Evolutionary conservation across 2,888 invertebrate species (phyloP).

Genomic region (Lycocerus yunnanus): DNA sequence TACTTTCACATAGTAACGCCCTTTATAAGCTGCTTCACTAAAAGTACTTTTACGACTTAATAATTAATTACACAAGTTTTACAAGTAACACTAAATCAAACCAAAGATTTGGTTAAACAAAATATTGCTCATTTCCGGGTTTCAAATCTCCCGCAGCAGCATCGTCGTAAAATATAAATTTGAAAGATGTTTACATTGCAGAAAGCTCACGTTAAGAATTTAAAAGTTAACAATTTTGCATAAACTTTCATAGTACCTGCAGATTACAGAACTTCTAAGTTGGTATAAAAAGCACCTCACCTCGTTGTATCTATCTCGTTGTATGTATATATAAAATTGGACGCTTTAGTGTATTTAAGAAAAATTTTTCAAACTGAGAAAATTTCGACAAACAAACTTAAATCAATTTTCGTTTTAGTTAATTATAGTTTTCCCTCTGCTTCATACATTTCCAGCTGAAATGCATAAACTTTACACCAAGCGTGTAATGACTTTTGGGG

Average conservation of each 20-base stretch:
- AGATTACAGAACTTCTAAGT: not conserved
- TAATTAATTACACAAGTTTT: conserved; percentile 13
- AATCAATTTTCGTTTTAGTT: not conserved
- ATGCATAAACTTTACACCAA: not conserved
- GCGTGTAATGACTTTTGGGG: not conserved
- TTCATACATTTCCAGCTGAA: not conserved
- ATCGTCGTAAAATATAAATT: not conserved
- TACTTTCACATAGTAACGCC: conserved; percentile 8
- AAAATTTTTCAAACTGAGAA: not conserved
- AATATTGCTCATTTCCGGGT: not conserved
- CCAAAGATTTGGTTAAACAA: not conserved
- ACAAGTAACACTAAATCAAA: conserved; percentile 1
- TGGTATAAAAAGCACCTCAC: no score
- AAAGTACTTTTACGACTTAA: conserved; percentile 13
- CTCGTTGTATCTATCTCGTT: no score
- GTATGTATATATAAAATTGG: no score
- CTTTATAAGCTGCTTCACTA: conserved; percentile 10
- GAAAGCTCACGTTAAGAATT: not conserved
- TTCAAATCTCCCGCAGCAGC: not conserved
- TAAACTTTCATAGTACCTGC: not conserved
- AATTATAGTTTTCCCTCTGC: not conserved
- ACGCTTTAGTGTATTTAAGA: not conserved
- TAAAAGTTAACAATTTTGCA: not conserved
- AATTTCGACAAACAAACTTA: not conserved
- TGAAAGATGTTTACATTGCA: not conserved